A percentile compares a stretch with the other conserved stretches of the same genome.
Evolutionary conservation across 2,797 vertebrate species (phyloP).

Genomic region (Cygnus olor): DNA sequence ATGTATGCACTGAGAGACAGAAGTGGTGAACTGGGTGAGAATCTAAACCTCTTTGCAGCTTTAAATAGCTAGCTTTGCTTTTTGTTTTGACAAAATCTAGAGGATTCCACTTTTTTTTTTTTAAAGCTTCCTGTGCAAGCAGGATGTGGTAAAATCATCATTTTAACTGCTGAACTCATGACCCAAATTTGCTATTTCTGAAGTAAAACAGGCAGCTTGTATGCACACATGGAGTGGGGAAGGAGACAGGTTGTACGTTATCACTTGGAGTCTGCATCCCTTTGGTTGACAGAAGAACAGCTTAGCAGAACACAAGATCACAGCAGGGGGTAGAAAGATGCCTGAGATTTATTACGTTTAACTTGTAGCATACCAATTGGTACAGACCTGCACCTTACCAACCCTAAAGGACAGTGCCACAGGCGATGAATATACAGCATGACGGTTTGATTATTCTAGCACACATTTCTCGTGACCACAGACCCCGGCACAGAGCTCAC

Average conservation of each 20-base stretch:
- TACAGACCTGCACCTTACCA: background rate
- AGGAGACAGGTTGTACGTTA: background rate
- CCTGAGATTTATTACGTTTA: background rate
- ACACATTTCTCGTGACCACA: background rate
- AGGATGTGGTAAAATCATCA: slow-evolving; percentile 25
- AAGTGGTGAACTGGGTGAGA: background rate
- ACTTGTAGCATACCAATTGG: background rate
- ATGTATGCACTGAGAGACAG: background rate
- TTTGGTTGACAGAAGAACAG: background rate
- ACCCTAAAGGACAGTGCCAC: background rate
- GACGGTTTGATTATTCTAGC: background rate
- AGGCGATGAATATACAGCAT: background rate
- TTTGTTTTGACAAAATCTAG: slow-evolving; percentile 24
- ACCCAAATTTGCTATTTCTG: slow-evolving; percentile 12
- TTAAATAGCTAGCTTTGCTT: background rate
- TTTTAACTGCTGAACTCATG: slow-evolving; percentile 12
- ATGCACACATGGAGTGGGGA: background rate
- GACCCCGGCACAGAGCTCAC: background rate
- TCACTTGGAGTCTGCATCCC: background rate
- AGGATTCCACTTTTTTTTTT: background rate
- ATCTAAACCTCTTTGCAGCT: background rate
- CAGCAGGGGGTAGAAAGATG: background rate
- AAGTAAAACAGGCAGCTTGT: background rate
- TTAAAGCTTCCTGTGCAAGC: slow-evolving; percentile 27
- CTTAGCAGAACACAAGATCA: background rate